Conservation (phyloP, 2,797 vertebrate species). For the Melanotaenia parkinsoni region DNA sequence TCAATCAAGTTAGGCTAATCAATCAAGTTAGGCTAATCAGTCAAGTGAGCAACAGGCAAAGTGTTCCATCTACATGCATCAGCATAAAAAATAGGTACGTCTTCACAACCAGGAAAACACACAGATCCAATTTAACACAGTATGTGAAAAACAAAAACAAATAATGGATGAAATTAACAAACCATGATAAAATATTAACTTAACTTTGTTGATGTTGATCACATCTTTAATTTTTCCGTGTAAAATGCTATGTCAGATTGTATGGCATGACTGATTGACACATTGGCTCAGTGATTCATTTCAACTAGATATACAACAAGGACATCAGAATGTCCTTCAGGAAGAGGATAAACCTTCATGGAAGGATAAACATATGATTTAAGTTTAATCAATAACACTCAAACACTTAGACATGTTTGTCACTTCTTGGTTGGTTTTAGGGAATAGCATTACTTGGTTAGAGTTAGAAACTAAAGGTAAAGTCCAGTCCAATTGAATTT, state of each 20-base stretch:
- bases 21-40: neutral
- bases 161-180: conserved; percentile 2
- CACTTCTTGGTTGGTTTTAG: neutral
- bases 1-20: neutral
- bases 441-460: neutral
- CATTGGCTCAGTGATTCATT: neutral
- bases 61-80: neutral
- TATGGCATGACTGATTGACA: neutral
- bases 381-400: too few relatives aligned
- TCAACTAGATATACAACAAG: neutral
- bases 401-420: neutral
- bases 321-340: neutral
- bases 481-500: too few relatives aligned
- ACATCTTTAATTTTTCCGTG: neutral
- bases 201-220: conserved; percentile 17
- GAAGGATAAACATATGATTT: too few relatives aligned
- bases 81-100: conserved; percentile 19
- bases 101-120: conserved; percentile 2
- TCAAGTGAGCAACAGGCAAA: neutral
- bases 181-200: neutral
- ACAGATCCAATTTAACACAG: conserved; percentile 18
- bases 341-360: neutral
- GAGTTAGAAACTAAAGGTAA: neutral
- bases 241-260: neutral
- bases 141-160: neutral